Conservation (phyloP, 2,888 invertebrate genomes). For the Tanytarsus gracilentus region DNA sequence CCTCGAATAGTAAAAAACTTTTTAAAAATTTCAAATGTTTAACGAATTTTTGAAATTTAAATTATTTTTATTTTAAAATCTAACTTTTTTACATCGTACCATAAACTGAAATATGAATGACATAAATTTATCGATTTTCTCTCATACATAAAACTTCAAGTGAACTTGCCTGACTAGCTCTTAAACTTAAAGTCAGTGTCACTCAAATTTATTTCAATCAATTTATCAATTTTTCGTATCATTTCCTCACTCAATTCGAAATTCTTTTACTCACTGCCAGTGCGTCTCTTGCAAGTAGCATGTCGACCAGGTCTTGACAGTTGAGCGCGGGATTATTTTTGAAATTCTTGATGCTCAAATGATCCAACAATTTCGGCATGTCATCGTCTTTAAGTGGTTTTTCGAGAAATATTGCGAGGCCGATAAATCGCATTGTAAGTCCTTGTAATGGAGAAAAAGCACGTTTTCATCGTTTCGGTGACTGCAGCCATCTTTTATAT, state of each 20-base stretch:
- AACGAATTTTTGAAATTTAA: no score
- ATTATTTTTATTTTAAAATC: no score
- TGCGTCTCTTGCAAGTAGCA: conserved; percentile 51
- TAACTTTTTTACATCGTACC: no score
- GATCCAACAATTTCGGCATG: conserved; percentile 53
- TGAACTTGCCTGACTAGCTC: neutral
- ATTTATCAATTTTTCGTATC: conserved; percentile 54
- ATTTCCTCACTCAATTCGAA: conserved; percentile 65
- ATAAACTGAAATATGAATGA: no score
- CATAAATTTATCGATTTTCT: no score
- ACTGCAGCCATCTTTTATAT: conserved; percentile 67
- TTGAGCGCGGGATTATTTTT: conserved; percentile 70
- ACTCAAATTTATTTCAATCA: conserved; percentile 57
- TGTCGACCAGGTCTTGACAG: conserved; percentile 52
- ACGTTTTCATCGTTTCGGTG: conserved; percentile 56
- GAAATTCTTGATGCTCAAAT: conserved; percentile 74
- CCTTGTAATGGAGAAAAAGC: conserved; percentile 71
- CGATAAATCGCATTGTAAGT: conserved; percentile 59
- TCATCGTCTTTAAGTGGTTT: conserved; percentile 51
- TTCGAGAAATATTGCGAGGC: conserved; percentile 54
- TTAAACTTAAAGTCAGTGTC: conserved; percentile 51
- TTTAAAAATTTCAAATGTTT: no score
- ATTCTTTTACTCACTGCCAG: conserved; percentile 52
- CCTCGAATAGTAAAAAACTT: no score
- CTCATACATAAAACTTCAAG: neutral